A percentile compares a stretch with the other conserved stretches of the same genome.
These are phyloP conservation scores for Pleuronectes platessa DNA, from an alignment of 2,113 vertebrate genomes.

Conservation along the genomic window DNA sequence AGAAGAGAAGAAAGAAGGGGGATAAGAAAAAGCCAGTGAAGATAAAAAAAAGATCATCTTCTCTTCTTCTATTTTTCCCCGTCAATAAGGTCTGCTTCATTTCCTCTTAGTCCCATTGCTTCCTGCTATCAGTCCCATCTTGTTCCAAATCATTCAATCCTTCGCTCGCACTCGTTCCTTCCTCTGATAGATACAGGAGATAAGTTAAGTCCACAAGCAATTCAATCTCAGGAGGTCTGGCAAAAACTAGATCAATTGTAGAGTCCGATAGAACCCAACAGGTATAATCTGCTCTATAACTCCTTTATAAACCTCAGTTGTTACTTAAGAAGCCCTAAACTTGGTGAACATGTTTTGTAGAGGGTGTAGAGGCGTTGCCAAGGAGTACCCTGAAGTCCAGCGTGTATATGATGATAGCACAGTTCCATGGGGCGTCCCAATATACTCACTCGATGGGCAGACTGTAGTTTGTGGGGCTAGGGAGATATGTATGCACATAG, in stretches of 20 bases:
- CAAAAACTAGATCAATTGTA: too few relatives aligned
- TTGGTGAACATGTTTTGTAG: background rate
- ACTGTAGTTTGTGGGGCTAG: too few relatives aligned
- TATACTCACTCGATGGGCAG: background rate
- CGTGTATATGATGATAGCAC: background rate
- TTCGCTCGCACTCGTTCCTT: slow-evolving; percentile 5
- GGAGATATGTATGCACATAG: too few relatives aligned
- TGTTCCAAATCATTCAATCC: slow-evolving; percentile 16
- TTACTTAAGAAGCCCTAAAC: background rate
- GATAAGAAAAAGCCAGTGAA: background rate
- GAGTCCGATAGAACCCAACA: background rate
- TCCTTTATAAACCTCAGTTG: background rate
- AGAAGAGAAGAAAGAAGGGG: background rate
- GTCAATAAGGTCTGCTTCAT: background rate
- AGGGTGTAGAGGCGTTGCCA: background rate
- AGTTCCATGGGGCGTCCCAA: background rate
- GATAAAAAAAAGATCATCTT: background rate
- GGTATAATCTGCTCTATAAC: too few relatives aligned
- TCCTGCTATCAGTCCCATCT: slow-evolving; percentile 17
- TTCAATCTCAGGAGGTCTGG: too few relatives aligned
- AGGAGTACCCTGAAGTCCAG: background rate
- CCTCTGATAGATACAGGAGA: background rate
- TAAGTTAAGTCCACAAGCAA: background rate
- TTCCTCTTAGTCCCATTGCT: background rate
- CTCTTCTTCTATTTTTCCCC: background rate